Evolutionary conservation across 2,113 vertebrate genomes (phyloP).

Genomic region (Stigmatopora argus): DNA sequence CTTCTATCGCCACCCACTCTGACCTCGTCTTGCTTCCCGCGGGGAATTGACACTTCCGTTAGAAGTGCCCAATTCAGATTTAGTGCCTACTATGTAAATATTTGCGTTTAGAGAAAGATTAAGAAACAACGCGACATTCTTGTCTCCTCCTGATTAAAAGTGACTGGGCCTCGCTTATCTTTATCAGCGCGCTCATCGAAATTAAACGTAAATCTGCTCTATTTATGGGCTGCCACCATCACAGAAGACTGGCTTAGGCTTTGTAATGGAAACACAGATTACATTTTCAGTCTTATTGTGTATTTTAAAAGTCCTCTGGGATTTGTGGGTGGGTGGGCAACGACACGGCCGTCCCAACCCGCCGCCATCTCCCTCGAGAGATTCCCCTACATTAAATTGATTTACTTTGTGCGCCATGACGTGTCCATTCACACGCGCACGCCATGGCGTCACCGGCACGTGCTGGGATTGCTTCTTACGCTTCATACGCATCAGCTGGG

Average conservation of each 20-base stretch:
- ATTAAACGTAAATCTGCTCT: neutral
- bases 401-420: constrained; percentile 61
- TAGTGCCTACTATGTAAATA: too few species aligned
- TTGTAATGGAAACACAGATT: constrained; percentile 47
- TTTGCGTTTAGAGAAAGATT: too few species aligned
- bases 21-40: constrained; percentile 14
- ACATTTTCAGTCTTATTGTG: constrained; percentile 53
- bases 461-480: constrained; percentile 5
- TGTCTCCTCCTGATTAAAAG: neutral
- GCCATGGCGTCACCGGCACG: constrained; percentile 32
- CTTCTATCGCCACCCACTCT: constrained; percentile 11
- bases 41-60: constrained; percentile 16
- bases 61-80: constrained; percentile 5
- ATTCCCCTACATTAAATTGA: constrained; percentile 57
- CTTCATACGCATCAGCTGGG: constrained; percentile 17
- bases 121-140: too few species aligned
- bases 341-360: constrained; percentile 1
- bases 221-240: constrained; percentile 10
- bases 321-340: constrained; percentile 31
- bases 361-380: constrained; percentile 27
- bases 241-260: constrained; percentile 6
- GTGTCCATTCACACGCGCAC: constrained; percentile 44
- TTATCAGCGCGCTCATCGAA: neutral
- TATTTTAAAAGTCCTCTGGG: constrained; percentile 51
- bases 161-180: constrained; percentile 2